Evolutionary conservation across 2,113 vertebrate genomes (phyloP).

Genomic region (Antidorcas marsupialis): DNA sequence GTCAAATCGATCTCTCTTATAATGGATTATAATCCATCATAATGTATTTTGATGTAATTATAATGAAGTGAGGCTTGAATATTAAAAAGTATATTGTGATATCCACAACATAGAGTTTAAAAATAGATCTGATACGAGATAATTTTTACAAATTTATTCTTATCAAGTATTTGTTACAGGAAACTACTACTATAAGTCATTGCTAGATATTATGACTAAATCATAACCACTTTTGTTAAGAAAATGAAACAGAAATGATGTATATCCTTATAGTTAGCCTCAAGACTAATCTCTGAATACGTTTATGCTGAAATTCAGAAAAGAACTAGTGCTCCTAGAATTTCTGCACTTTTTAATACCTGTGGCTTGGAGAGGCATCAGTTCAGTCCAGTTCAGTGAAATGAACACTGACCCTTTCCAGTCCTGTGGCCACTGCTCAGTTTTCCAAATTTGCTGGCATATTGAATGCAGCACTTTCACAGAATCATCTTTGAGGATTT

Average conservation of each 20-base stretch:
- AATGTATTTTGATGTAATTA: not conserved
- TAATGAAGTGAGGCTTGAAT: not conserved
- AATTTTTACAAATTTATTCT: not conserved
- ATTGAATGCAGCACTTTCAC: too few relatives aligned
- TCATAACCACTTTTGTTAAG: not conserved
- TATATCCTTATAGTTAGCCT: not conserved
- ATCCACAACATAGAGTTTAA: not conserved
- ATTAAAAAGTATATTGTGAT: not conserved
- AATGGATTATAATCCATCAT: not conserved
- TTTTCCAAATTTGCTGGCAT: too few relatives aligned
- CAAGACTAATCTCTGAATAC: not conserved
- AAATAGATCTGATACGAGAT: not conserved
- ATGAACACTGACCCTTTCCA: too few relatives aligned
- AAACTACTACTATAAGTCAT: not conserved
- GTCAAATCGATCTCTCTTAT: not conserved
- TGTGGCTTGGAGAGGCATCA: not conserved
- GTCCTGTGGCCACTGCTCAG: too few relatives aligned
- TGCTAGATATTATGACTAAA: not conserved
- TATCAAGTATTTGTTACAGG: not conserved
- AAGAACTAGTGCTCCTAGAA: not conserved
- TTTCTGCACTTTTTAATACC: not conserved
- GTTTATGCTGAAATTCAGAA: not conserved
- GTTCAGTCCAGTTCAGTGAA: too few relatives aligned
- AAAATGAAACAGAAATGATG: not conserved
- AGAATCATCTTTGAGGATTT: too few relatives aligned